A percentile compares a stretch with the other conserved stretches of the same genome.
These are phyloP conservation scores for Cordilura impudica DNA, from an alignment of 2,888 invertebrate species.

Conservation along the genomic window DNA sequence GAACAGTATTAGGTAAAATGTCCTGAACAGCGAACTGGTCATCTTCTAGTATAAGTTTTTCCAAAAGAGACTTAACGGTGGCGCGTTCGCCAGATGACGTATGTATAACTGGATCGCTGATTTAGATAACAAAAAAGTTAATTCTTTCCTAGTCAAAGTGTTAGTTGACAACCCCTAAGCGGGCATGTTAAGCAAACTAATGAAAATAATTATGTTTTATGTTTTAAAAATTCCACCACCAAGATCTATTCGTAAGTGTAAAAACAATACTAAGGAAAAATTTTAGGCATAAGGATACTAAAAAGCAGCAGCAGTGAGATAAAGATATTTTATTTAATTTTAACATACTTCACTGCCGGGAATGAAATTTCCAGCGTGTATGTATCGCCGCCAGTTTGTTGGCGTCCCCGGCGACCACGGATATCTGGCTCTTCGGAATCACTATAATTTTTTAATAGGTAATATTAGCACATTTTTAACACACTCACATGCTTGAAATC, in stretches of 20 bases:
- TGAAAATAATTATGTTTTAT: conserved; percentile 23
- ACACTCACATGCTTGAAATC: conserved; percentile 53
- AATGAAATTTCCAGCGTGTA: conserved; percentile 95
- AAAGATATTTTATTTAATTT: conserved; percentile 37
- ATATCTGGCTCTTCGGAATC: conserved; percentile 69
- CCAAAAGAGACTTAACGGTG: conserved; percentile 88
- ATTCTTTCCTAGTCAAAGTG: background rate
- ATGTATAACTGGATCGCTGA: conserved; percentile 94
- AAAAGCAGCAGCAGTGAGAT: conserved; percentile 50
- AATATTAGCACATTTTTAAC: conserved; percentile 51
- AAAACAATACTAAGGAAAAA: background rate
- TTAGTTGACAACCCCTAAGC: background rate
- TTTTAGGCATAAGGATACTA: conserved; percentile 1
- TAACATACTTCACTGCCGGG: conserved; percentile 92
- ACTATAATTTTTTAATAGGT: conserved; percentile 73
- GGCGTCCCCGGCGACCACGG: conserved; percentile 86
- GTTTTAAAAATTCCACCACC: conserved; percentile 27
- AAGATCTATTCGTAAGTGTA: background rate
- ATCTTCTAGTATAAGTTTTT: conserved; percentile 94
- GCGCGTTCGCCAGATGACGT: conserved; percentile 92
- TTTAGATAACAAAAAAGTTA: conserved; percentile 53
- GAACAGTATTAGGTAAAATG: conserved; percentile 95
- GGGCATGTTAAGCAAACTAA: conserved; percentile 48
- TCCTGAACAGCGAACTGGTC: conserved; percentile 96
- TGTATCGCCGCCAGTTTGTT: conserved; percentile 87